Base-by-base conservation (phyloP, 1,140 invertebrate genomes). In the Drosophila carrolli region DNA sequence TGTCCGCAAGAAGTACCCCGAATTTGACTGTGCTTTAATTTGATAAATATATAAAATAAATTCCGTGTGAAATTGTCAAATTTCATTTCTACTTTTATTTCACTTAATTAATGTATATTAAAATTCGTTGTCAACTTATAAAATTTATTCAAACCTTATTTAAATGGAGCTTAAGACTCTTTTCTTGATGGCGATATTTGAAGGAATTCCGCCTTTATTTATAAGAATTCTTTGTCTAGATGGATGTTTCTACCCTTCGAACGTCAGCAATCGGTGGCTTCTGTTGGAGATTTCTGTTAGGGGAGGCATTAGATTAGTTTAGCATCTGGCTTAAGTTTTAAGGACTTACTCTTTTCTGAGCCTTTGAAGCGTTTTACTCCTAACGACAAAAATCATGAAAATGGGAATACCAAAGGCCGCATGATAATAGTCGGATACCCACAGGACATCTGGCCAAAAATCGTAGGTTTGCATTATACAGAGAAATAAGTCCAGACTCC, bases 181-280 rank as follows among this genome's bases (percentile, higher is more conserved):
- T 23, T 23, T 3, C 23, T 23, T 4, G 23, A 23, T 23, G 23
- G 3, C 23, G 3, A 23, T 23, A 23, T 23, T 23, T 23, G 23
- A 19, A 19, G 1, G 19, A 19, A 19, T 19, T 19, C 19, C 23
- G 23, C 0, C 23, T 23, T 23, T 23, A 23, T 23, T 23, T 4
- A 23, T 23, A 23, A 38, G 5, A 38, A 10, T 14, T 13, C 27
- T 32, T 48, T 48, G 27, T 0, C 19, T 29, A 48, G 7, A 13
- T n/a, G 10, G 47, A n/a, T 27, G 19, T n/a, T 29, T 48, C 13
- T 6, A 5, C 11, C 8, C 0, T n/a, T 0, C 5, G 1, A 6
- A n/a, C 1, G 1, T 14, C 4, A 4, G 13, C 2, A 13, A 4
- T 1, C 0, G 0, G 23, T 27, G 13, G 6, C 1, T 0, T n/a